These are phyloP conservation scores for Callipepla californica DNA, from an alignment of 2,113 vertebrate genomes.

Conservation along the genomic window DNA sequence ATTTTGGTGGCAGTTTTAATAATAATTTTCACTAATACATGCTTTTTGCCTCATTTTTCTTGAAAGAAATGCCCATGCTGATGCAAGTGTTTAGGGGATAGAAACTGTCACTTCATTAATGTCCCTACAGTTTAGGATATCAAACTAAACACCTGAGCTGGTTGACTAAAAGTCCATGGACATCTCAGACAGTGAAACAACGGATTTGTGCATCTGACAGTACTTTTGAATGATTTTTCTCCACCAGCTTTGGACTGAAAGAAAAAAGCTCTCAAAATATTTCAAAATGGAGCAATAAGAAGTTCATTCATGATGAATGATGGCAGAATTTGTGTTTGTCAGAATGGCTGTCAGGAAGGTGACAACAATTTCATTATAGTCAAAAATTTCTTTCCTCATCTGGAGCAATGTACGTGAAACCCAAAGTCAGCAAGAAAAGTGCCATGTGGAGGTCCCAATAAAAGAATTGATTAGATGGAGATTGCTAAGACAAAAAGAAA, in stretches of 20 bases:
- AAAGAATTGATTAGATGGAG: not conserved
- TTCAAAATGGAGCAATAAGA: not conserved
- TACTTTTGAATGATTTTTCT: not conserved
- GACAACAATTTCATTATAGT: not conserved
- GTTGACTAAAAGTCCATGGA: not conserved
- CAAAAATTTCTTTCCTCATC: not conserved
- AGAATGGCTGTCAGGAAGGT: not conserved
- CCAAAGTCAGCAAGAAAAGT: not conserved
- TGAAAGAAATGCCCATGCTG: not conserved
- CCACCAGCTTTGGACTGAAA: not conserved
- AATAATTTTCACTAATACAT: not conserved
- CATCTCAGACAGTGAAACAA: not conserved
- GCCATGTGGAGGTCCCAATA: fast-evolving
- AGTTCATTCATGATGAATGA: not conserved
- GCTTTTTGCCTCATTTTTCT: not conserved
- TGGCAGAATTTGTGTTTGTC: not conserved
- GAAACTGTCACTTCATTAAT: not conserved
- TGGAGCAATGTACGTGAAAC: not conserved
- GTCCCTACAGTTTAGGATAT: not conserved
- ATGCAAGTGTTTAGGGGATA: not conserved
- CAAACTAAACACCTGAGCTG: not conserved
- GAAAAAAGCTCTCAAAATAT: not conserved
- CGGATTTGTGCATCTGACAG: not conserved
- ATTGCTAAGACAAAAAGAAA: not conserved
- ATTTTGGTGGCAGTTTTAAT: not conserved